Conservation (phyloP, 1,140 invertebrate species). For the Eubasilissa regina region DNA sequence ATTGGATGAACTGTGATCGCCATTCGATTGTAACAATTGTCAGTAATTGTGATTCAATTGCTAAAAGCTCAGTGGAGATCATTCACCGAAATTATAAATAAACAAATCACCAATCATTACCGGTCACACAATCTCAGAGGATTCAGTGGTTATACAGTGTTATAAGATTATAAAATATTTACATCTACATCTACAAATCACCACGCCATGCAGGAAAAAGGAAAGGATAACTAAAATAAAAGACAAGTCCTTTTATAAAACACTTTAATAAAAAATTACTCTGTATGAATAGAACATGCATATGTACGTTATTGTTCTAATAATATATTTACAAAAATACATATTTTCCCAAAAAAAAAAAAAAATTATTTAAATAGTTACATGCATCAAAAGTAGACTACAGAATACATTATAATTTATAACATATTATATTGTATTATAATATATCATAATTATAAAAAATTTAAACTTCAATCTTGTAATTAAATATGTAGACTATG, state of each 20-base stretch:
- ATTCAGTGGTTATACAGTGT: too few species aligned
- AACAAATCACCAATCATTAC: too few species aligned
- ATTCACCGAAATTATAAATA: too few species aligned
- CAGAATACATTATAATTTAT: slow-evolving; percentile 33
- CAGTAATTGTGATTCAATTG: too few species aligned
- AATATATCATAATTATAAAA: slow-evolving; percentile 22
- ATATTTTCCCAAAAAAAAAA: slow-evolving; percentile 5
- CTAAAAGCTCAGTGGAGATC: too few species aligned
- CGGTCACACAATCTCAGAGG: too few species aligned
- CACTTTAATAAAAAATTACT: slow-evolving; percentile 57
- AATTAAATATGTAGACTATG: background rate
- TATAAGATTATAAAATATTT: too few species aligned
- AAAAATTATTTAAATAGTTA: background rate
- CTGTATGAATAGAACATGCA: slow-evolving; percentile 56
- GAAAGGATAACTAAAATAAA: slow-evolving; percentile 50
- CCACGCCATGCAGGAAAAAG: slow-evolving; percentile 30
- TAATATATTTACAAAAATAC: slow-evolving; percentile 44
- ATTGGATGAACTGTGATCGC: too few species aligned
- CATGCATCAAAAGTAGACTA: slow-evolving; percentile 26
- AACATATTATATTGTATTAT: slow-evolving; percentile 6
- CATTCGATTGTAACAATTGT: too few species aligned
- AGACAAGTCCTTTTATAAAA: slow-evolving; percentile 50
- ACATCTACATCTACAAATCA: background rate
- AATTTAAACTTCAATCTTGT: background rate
- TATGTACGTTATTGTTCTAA: slow-evolving; percentile 6